These are phyloP conservation scores for Arvicanthis niloticus DNA, from an alignment of 2,113 vertebrate genomes.

Conservation along the genomic window DNA sequence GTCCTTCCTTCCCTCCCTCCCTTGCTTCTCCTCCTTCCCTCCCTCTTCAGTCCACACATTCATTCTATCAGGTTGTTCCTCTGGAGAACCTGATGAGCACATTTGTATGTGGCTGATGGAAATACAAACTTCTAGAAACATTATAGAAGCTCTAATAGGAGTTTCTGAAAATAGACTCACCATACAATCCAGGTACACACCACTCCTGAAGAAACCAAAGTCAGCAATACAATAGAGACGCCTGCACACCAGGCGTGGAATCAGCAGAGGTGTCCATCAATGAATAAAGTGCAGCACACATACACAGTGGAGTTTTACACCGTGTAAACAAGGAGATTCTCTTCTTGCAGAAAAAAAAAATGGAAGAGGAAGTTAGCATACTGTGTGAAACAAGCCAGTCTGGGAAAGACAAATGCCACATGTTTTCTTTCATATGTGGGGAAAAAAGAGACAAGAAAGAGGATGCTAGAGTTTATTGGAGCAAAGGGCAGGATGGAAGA, in stretches of 20 bases:
- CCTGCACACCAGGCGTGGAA: neutral
- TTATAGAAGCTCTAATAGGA: neutral
- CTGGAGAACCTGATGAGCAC: neutral
- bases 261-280: neutral
- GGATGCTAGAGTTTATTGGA: neutral
- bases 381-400: neutral
- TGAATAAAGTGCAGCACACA: neutral
- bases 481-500: neutral
- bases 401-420: neutral
- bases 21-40: no score
- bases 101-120: neutral
- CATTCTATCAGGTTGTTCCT: neutral
- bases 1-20: no score
- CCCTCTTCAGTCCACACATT: neutral
- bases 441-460: neutral
- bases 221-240: neutral
- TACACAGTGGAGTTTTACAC: neutral
- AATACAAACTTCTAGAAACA: neutral
- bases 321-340: neutral
- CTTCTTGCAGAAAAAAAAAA: neutral
- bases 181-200: neutral
- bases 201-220: neutral
- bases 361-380: neutral
- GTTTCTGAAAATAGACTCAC: neutral
- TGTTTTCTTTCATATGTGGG: neutral